Evolutionary conservation across 2,888 invertebrate genomes (phyloP).

Genomic region (Rhingia campestris): DNA sequence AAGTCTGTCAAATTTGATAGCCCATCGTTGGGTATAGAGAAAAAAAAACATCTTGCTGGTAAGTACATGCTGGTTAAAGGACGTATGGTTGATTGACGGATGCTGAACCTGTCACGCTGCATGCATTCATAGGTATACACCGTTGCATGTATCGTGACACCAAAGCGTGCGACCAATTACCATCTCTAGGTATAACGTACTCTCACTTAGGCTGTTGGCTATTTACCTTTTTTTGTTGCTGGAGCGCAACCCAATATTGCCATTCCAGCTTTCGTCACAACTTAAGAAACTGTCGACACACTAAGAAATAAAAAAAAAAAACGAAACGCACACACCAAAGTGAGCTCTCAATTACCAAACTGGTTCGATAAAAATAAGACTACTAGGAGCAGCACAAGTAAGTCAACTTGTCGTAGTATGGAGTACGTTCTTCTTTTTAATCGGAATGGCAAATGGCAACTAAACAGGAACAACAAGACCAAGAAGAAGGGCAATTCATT

Average conservation of each 20-base stretch:
- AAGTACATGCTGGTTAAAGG: too few species aligned
- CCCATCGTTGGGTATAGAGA: too few species aligned
- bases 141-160: too few species aligned
- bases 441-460: slow-evolving; percentile 40
- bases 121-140: too few species aligned
- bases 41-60: too few species aligned
- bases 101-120: too few species aligned
- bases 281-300: slow-evolving; percentile 31
- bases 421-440: slow-evolving; percentile 39
- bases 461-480: slow-evolving; percentile 54
- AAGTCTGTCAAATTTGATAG: too few species aligned
- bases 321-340: slow-evolving; percentile 11
- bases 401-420: background rate
- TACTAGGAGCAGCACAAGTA: slow-evolving; percentile 1
- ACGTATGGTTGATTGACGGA: too few species aligned
- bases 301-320: slow-evolving; percentile 4
- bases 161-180: too few species aligned
- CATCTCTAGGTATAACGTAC: too few species aligned
- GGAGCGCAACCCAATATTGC: background rate
- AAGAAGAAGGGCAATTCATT: slow-evolving; percentile 65
- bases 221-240: too few species aligned
- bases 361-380: slow-evolving; percentile 35
- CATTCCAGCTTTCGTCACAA: slow-evolving; percentile 33
- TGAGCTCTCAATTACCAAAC: slow-evolving; percentile 40
- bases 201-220: too few species aligned